phyloP scores from a whole-genome alignment of 1,140 invertebrate species.

The Cardiocondyla obscurior region DNA sequence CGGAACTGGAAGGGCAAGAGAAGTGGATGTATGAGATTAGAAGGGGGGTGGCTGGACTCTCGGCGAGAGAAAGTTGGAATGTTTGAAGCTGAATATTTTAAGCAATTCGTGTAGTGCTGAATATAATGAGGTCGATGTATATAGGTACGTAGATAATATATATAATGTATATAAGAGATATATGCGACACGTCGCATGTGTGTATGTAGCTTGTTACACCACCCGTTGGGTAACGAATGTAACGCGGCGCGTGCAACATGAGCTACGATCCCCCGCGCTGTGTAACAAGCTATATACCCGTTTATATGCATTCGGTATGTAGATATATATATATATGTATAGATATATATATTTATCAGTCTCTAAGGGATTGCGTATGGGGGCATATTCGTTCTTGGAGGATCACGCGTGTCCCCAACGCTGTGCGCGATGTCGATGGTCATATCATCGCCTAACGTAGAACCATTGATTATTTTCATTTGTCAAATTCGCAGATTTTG shows the following conservation, averaged over 20 bases:
- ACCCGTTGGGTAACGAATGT: neutral
- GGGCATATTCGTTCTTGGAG: conserved; percentile 75
- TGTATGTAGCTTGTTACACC: conserved; percentile 59
- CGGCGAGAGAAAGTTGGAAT: conserved; percentile 66
- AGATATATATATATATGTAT: conserved; percentile 61
- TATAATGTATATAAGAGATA: conserved; percentile 55
- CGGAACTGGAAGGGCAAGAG: neutral
- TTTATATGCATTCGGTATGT: conserved; percentile 64
- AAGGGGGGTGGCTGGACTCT: conserved; percentile 58
- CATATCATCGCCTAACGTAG: neutral
- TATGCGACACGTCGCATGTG: conserved; percentile 68
- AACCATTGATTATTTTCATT: conserved; percentile 3
- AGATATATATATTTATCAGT: conserved; percentile 68
- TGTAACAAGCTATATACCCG: conserved; percentile 70
- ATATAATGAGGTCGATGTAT: conserved; percentile 71
- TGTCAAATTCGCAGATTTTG: neutral
- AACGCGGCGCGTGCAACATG: conserved; percentile 12
- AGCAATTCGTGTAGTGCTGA: conserved; percentile 71
- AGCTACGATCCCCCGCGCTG: neutral
- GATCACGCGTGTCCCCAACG: conserved; percentile 65
- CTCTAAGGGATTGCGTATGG: conserved; percentile 76
- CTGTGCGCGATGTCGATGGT: conserved; percentile 14
- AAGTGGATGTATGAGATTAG: neutral
- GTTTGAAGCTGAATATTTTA: conserved; percentile 73
- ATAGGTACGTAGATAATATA: conserved; percentile 69